These are phyloP conservation scores for Conops quadrifasciatus DNA, from an alignment of 2,888 invertebrate genomes.

Conservation along the genomic window DNA sequence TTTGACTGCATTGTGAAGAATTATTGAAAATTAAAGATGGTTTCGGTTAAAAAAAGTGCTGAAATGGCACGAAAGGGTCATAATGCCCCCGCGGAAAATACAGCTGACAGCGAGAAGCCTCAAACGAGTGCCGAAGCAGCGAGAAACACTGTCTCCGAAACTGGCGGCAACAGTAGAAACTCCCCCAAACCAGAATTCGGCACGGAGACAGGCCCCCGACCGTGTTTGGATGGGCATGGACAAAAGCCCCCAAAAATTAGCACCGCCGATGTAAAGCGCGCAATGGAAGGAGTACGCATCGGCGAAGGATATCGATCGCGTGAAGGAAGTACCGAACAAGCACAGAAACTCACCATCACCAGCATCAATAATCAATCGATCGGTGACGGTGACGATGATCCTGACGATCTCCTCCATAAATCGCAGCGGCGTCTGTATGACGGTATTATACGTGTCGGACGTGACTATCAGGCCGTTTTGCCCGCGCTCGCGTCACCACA, in stretches of 20 bases:
- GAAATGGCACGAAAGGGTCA: slow-evolving; percentile 2
- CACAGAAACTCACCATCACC: background rate
- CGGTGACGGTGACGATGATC: no score
- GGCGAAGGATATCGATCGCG: background rate
- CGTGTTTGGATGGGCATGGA: no score
- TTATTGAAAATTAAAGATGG: background rate
- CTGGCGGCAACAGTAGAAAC: no score
- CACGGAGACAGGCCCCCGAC: no score
- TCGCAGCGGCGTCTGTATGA: background rate
- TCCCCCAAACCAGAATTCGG: no score
- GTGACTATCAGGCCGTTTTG: slow-evolving; percentile 13
- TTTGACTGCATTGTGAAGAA: background rate
- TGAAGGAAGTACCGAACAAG: background rate
- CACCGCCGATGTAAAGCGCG: background rate
- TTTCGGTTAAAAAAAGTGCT: background rate
- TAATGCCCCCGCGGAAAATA: background rate
- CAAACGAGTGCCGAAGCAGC: background rate
- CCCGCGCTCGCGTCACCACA: background rate
- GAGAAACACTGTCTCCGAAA: background rate
- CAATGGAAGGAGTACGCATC: background rate
- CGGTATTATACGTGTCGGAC: slow-evolving; percentile 9
- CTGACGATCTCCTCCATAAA: no score
- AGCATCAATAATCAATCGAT: background rate
- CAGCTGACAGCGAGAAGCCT: background rate
- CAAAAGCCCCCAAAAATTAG: background rate